These are phyloP conservation scores for Dromius quadrimaculatus DNA, from an alignment of 2,888 invertebrate genomes.

Conservation along the genomic window DNA sequence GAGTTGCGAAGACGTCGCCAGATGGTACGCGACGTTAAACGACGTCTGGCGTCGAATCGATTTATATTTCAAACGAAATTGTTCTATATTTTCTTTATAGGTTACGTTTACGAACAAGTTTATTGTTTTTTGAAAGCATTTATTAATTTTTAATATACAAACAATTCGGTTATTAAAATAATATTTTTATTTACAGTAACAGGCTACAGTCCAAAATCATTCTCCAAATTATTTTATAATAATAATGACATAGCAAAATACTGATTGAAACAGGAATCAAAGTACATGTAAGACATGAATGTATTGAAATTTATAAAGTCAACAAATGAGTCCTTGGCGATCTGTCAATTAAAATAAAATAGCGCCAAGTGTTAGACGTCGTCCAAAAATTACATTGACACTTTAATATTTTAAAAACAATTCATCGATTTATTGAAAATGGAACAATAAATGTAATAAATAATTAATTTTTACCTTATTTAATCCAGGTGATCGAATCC, in stretches of 20 bases:
- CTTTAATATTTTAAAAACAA: too few relatives aligned
- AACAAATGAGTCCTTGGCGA: constrained; percentile 27
- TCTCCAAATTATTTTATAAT: not conserved
- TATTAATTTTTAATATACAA: too few relatives aligned
- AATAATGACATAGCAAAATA: constrained; percentile 41
- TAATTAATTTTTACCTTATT: constrained; percentile 73
- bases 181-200: constrained; percentile 4
- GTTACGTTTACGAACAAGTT: constrained; percentile 19
- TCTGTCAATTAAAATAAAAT: constrained; percentile 27
- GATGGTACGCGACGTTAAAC: constrained; percentile 36
- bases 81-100: constrained; percentile 41
- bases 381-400: not conserved
- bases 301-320: constrained; percentile 3
- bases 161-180: too few relatives aligned
- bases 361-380: constrained; percentile 21
- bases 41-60: constrained; percentile 44
- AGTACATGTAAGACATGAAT: constrained; percentile 37
- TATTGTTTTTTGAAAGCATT: too few relatives aligned
- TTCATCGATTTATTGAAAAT: constrained; percentile 36
- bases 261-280: constrained; percentile 8
- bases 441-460: constrained; percentile 1
- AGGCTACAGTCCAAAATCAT: not conserved
- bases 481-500: constrained; percentile 75
- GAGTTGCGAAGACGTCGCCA: constrained; percentile 39
- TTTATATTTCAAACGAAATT: constrained; percentile 20